Conservation (phyloP, 2,888 invertebrate species). For the Gymnoscelis rufifasciata region DNA sequence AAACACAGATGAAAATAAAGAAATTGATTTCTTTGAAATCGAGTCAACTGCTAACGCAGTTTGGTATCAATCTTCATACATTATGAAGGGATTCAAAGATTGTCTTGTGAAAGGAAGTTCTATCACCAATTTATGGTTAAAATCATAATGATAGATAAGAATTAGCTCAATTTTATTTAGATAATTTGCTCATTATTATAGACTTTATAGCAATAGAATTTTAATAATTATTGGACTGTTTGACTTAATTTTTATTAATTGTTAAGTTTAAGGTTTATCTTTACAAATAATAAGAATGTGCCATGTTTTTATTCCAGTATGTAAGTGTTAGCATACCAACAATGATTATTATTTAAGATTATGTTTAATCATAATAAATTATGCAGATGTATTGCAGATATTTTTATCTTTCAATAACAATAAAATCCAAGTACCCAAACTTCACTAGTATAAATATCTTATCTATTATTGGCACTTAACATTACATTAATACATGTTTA, state of each 20-base stretch:
- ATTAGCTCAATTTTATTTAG: conserved; percentile 1
- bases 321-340: neutral
- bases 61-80: conserved; percentile 78
- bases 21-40: conserved; percentile 49
- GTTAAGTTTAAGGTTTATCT: neutral
- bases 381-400: conserved; percentile 15
- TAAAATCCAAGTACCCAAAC: neutral
- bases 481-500: neutral
- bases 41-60: conserved; percentile 51
- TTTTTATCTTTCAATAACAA: conserved; percentile 17
- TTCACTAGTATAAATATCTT: conserved; percentile 2
- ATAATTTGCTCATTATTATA: neutral
- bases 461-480: conserved; percentile 6
- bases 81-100: conserved; percentile 80
- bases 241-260: neutral
- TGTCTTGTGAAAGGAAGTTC: conserved; percentile 76
- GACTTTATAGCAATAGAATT: neutral
- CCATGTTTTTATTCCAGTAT: neutral
- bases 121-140: conserved; percentile 71
- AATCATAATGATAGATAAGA: conserved; percentile 31
- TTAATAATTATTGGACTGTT: neutral
- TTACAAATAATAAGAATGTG: neutral
- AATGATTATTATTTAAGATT: neutral
- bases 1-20: conserved; percentile 34
- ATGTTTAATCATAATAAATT: neutral